Base-by-base conservation (phyloP, 2,797 vertebrate genomes). In the Octomys mimax region DNA sequence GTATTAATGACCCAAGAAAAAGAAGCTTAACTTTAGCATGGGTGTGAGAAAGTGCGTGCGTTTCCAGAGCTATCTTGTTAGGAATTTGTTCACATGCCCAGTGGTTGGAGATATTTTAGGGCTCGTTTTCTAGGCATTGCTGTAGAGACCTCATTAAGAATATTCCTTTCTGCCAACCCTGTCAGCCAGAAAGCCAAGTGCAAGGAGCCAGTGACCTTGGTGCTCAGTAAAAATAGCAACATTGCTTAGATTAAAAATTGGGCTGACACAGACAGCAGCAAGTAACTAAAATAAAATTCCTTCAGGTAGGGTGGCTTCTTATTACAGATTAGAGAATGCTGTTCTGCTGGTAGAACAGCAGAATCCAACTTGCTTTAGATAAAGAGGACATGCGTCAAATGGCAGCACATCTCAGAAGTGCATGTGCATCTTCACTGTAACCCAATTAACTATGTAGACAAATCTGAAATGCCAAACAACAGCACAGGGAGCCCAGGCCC, bases 261-360 rank as follows among this genome's bases (percentile, higher is more conserved):
- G 49, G 36, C 92, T 92, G 66, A 54, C 57, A 86, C 2, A 77
- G 66, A 83, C 64, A 70, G 92, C n/a, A 24, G 36, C 26, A 89
- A 84, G 92, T 80, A 87, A 91, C 71, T 87, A 61, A 89, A 89
- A 91, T 66, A 93, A 66, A 93, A 92, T 93, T 94, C 52, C 61
- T 79, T 93, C 84, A 80, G 36, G 61, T 87, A 87, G 62, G 31
- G 21, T 73, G 19, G 13, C 22, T 75, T 83, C 46, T 91, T 79
- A 79, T 81, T 79, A 62, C 6, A 79, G 62, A 91, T 59, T 86
- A 16, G 26, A 8, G 31, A n/a, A 5, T 61, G 46, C 26, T 18
- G 10, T 83, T 90, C 52, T 94, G 81, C 59, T 3, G 82, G 11
- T 75, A 46, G 36, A 75, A 70, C 39, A 52, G 80, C 33, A 94